A percentile compares a stretch with the other conserved stretches of the same genome.
These are phyloP conservation scores for Psophia crepitans DNA, from an alignment of 2,113 vertebrate species.

Conservation along the genomic window DNA sequence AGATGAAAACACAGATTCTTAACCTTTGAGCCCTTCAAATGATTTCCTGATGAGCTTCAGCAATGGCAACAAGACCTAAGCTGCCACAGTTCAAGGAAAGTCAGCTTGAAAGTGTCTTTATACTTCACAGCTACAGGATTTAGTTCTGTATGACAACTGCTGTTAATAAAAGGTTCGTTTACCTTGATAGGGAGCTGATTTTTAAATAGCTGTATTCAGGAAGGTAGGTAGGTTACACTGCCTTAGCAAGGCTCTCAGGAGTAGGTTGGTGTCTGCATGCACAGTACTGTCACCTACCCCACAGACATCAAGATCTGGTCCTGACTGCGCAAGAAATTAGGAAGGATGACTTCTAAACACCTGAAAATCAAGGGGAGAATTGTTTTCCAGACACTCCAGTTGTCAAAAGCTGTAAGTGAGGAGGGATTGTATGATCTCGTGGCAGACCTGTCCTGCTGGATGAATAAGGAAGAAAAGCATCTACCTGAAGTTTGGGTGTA, in stretches of 20 bases:
- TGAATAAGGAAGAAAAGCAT: background rate
- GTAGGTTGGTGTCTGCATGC: background rate
- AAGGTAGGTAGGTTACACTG: background rate
- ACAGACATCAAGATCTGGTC: background rate
- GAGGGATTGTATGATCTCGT: background rate
- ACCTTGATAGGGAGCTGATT: background rate
- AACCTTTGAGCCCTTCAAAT: slow-evolving; percentile 17
- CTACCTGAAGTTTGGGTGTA: background rate
- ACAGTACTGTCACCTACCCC: background rate
- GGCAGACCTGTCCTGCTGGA: background rate
- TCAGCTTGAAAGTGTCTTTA: slow-evolving; percentile 12
- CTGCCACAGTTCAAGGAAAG: slow-evolving; percentile 33
- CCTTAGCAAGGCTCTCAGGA: background rate
- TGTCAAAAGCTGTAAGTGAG: background rate
- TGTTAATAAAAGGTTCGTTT: slow-evolving; percentile 12
- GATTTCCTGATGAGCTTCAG: background rate
- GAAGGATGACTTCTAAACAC: background rate
- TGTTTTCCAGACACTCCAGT: background rate
- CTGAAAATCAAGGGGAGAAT: background rate
- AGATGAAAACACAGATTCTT: slow-evolving; percentile 24
- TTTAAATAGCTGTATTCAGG: background rate
- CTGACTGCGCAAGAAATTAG: background rate
- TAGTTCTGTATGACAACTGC: background rate
- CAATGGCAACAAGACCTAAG: background rate
- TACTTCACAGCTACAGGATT: slow-evolving; percentile 7